Evolutionary conservation across 2,797 vertebrate genomes (phyloP), one percentile per base, ranked within the genome.

Genomic region (Geotrypetes seraphini): DNA sequence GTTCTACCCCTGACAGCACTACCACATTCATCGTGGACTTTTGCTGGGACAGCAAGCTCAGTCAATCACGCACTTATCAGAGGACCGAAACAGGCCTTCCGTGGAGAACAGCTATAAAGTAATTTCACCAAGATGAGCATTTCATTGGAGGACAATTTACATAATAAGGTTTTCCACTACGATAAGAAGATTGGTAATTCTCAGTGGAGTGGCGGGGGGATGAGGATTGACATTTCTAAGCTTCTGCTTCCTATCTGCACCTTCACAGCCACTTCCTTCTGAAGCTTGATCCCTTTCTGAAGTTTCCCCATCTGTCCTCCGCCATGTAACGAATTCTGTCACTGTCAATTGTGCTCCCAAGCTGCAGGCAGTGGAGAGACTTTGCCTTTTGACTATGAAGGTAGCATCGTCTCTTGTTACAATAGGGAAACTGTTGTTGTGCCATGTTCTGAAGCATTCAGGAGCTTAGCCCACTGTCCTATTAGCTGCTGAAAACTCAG

Each of bases 121-220:
- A 84, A 89, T 89, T 88, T 85, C 36, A 36, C 87, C 86, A 84
- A 81, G 91, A 87, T 89, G 84, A 87, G 79, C 66, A 76, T 89
- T 88, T 83, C 84, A 88, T 87, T 89, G 84, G 85, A 86, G 81
- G 85, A 86, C 81, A 83, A 88, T 86, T 88, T 87, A 85, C 87
- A 87, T 89, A 90, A 89, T 85, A 83, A 90, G 84, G 79, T 79
- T 81, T 82, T 84, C n/a, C n/a, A 75, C 79, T 81, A 82, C 87
- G 87, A 90, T 89, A 89, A 90, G 87, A 87, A 87, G 84, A 90
- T 87, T 81, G 87, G 86, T 89, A 89, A 91, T 91, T 91, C 90
- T 88, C 87, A 86, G 84, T 81, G 68, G 75, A n/a, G 21, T 30
- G 40, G 81, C 80, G 79, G 74, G 67, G 79, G 82, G 82, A 81